Evolutionary conservation across 2,113 vertebrate species (phyloP).

Genomic region (Sapayoa aenigma): DNA sequence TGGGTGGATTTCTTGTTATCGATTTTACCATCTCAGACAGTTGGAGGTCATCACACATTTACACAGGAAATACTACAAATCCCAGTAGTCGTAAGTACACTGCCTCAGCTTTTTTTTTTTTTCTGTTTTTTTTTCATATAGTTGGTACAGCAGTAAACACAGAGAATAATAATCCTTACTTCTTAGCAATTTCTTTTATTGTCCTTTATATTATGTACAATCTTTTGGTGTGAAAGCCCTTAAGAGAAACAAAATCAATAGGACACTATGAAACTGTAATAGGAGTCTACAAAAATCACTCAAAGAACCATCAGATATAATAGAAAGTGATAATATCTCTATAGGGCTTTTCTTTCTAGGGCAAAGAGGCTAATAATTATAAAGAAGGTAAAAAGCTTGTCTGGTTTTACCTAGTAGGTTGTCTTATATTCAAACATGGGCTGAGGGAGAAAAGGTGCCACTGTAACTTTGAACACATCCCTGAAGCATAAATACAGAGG

Average conservation of each 20-base stretch:
- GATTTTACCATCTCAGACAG: not conserved
- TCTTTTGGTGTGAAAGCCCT: conserved; percentile 1
- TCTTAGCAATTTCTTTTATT: conserved; percentile 48
- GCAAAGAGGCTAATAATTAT: not conserved
- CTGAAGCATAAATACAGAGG: not conserved
- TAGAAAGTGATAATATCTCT: conserved; percentile 12
- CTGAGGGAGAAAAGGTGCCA: not conserved
- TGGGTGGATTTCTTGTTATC: conserved; percentile 28
- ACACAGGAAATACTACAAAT: conserved; percentile 27
- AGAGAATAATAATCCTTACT: conserved; percentile 14
- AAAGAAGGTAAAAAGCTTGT: not conserved
- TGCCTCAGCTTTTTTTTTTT: not conserved
- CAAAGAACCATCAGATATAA: not conserved
- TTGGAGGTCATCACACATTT: conserved; percentile 22
- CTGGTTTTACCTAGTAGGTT: not conserved
- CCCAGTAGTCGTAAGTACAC: not conserved
- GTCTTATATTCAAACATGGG: not conserved
- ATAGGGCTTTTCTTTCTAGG: not conserved
- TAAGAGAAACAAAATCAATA: conserved; percentile 51
- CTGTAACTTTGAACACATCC: not conserved
- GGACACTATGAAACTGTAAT: conserved; percentile 18
- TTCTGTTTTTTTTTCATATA: not conserved
- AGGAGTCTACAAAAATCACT: conserved; percentile 27
- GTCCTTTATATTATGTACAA: not conserved
- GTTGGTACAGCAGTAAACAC: conserved; percentile 13